Evolutionary conservation across 1,140 invertebrate species (phyloP), one percentile per base, ranked within the genome.

Genomic region (Trichonephila clavipes): DNA sequence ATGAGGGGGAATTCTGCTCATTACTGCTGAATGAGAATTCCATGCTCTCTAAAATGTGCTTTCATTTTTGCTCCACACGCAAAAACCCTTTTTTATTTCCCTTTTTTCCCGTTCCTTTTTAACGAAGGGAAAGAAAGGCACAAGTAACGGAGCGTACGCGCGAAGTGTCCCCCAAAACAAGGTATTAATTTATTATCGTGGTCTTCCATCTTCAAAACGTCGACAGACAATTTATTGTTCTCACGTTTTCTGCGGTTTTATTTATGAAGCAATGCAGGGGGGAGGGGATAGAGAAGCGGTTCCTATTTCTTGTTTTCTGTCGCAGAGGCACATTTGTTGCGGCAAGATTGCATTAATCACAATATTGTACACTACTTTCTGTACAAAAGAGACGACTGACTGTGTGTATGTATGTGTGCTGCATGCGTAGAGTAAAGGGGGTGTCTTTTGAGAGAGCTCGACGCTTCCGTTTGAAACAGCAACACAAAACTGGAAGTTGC

Each of bases 271-370:
- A 8, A 62, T 61, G 61, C 21, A 77, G 83, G 24, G 28, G 64
- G 58, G 83, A 10, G 51, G 51, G 58, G 90, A 51, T 18, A 64
- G 62, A 59, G 44, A 21, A n/a, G 86, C 34, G 85, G 64, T 88
- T 64, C 92, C 92, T 93, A 93, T 93, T 94, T 94, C 93, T 93
- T 94, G 93, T 94, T 93, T 81, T 93, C 86, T 93, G 92, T 88
- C 92, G 92, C 93, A 40, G 24, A 72, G 83, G 66, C 83, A 81
- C 93, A 94, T 94, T 94, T 94, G 93, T 94, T 94, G 93, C 93
- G 87, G 93, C 87, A 58, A 69, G 81, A 81, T 93, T 93, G 92
- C 92, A 93, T 93, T 93, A 93, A 93, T 93, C 92, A 93, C 92
- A 93, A 93, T 86, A 93, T 88, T 66, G 92, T 88, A 92, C 66